Base-by-base conservation (phyloP, 2,888 invertebrate genomes). In the Mesorhabditis belari region DNA sequence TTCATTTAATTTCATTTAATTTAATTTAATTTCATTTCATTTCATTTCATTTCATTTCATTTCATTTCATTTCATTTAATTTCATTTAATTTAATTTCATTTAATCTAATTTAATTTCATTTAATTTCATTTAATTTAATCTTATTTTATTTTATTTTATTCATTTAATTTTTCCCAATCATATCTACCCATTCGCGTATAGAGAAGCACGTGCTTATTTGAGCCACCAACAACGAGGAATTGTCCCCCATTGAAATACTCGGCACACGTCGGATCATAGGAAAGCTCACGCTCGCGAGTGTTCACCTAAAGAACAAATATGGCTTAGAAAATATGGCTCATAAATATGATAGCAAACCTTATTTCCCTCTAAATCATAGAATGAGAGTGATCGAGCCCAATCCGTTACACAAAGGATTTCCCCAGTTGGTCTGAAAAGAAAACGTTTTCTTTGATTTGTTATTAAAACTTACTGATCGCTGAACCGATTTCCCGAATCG, bases 341-440 rank as follows among this genome's bases (percentile, higher is more conserved):
- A 67, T 69, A 19, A 3, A 44, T 50, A 9, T 19, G 6, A 50
- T 6, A 51, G 87, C 61, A 35, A 67, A 92, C 86, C 82, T 88
- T 87, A 85, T 90, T 90, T 0, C 94, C 95, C 70, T 88, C 87
- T 4, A 90, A 82, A 55, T 90, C 89, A 81, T 92, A 93, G 83
- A 95, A 94, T 0, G 92, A 89, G 23, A 96, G 82, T 0, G 87
- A 88, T 80, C 92, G 92, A 73, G 88, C 88, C 95, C 95, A 96
- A 83, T 96, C 95, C 0, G 89, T 89, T 2, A 96, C 87, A 64
- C 92, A 89, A 44, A 98, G 84, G 23, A 88, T 85, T 71, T 84
- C 83, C 12, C 55, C 55, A 25, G 12, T 35, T n/a, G 44, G 44
- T 2, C 44, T 35, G n/a, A 35, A 35, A 17, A 17, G 12, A n/a